phyloP scores from a whole-genome alignment of 1,140 invertebrate species.

The Ceratoteleas bidentatus region DNA sequence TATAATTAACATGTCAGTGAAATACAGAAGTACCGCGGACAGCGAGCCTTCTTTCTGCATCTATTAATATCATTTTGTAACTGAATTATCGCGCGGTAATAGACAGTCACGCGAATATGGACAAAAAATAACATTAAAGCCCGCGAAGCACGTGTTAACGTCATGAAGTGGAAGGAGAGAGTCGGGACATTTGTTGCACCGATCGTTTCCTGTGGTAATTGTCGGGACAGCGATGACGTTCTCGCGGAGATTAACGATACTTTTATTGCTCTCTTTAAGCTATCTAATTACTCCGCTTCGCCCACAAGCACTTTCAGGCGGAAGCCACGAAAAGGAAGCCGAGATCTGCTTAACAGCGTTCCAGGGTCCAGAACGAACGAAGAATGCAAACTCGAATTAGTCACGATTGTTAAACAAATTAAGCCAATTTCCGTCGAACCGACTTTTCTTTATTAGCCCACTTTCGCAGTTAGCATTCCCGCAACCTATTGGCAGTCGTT shows the following conservation, averaged over 20 bases:
- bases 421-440: conserved; percentile 44
- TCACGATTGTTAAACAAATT: conserved; percentile 60
- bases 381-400: conserved; percentile 49
- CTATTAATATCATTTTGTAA: conserved; percentile 37
- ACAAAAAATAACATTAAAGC: conserved; percentile 23
- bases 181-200: conserved; percentile 30
- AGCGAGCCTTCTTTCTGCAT: conserved; percentile 5
- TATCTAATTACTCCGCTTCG: conserved; percentile 73
- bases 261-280: conserved; percentile 72
- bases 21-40: background rate
- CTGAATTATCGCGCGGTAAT: conserved; percentile 24
- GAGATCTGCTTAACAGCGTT: conserved; percentile 42
- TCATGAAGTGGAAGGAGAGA: conserved; percentile 20
- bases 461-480: conserved; percentile 25
- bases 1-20: conserved; percentile 13
- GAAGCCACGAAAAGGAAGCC: conserved; percentile 61
- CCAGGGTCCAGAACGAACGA: conserved; percentile 33
- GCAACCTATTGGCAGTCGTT: background rate
- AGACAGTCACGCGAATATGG: conserved; percentile 15
- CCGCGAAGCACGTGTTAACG: conserved; percentile 24
- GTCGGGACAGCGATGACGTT: conserved; percentile 61
- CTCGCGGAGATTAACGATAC: conserved; percentile 73
- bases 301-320: conserved; percentile 60
- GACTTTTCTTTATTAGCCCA: conserved; percentile 50
- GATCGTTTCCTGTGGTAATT: conserved; percentile 68